Percentiles rank a stretch among this genome's conserved stretches.
phyloP scores from a whole-genome alignment of 2,888 invertebrate species.

The Mythimna vitellina region DNA sequence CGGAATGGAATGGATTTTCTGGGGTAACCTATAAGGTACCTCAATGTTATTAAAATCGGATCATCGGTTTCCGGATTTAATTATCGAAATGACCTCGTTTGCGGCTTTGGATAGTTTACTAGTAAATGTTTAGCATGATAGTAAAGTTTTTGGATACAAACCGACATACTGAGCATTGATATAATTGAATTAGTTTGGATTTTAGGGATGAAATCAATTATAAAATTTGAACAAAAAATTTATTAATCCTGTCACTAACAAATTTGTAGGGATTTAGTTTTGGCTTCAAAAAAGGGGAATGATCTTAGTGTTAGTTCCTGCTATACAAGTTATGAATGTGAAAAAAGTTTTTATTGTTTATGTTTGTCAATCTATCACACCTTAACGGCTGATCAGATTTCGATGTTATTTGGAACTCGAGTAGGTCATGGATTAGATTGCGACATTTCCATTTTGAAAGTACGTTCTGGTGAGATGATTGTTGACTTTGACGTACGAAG shows the following conservation, averaged over 20 bases:
- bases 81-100: slow-evolving; percentile 43
- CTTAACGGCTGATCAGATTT: not conserved
- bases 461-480: not conserved
- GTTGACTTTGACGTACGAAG: not conserved
- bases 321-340: not conserved
- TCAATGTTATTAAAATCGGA: slow-evolving; percentile 42
- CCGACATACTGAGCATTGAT: slow-evolving; percentile 3
- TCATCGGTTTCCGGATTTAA: slow-evolving; percentile 54
- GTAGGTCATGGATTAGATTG: not conserved
- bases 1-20: slow-evolving; percentile 10
- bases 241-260: not conserved
- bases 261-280: not conserved
- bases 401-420: not conserved
- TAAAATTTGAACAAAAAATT: not conserved
- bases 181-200: slow-evolving; percentile 4
- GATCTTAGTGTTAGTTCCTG: too few relatives aligned
- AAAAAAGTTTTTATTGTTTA: not conserved
- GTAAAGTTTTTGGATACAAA: slow-evolving; percentile 13
- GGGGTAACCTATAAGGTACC: not conserved
- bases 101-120: slow-evolving; percentile 44
- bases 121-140: not conserved
- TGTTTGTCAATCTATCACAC: not conserved
- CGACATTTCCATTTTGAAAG: not conserved
- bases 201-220: not conserved
- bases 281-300: too few relatives aligned